Conservation (phyloP, 2,113 vertebrate species). For the Apistogramma diplotaenia region DNA sequence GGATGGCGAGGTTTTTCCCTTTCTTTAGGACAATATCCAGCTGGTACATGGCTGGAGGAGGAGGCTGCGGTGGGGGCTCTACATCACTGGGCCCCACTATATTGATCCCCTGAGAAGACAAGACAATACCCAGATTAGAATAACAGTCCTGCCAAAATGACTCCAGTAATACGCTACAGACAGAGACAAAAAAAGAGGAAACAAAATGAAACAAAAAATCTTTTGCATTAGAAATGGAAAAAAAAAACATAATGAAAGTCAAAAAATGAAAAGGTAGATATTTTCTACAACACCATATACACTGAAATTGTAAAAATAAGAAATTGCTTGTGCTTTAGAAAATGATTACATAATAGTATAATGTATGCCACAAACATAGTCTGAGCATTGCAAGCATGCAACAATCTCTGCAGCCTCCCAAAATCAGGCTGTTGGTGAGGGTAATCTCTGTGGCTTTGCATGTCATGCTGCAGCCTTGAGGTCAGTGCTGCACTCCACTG, state of each 20-base stretch:
- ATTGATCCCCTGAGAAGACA: slow-evolving; percentile 79
- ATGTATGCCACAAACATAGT: not conserved
- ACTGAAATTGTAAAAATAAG: not conserved
- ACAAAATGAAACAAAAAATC: not conserved
- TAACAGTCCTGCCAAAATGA: not conserved
- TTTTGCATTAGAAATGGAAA: not conserved
- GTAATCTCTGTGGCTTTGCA: slow-evolving; percentile 15
- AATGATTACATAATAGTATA: not conserved
- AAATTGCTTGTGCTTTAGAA: not conserved
- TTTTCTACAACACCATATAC: not conserved
- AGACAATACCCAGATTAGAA: not conserved
- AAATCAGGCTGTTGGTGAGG: not conserved
- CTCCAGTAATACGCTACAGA: not conserved
- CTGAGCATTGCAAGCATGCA: not conserved
- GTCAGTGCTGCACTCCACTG: slow-evolving; percentile 24
- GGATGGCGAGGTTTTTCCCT: slow-evolving; percentile 90
- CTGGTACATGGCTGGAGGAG: slow-evolving; percentile 88
- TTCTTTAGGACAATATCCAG: slow-evolving; percentile 89
- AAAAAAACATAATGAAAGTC: not conserved
- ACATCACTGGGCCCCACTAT: slow-evolving; percentile 83
- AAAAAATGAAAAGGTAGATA: not conserved
- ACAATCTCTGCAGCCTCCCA: not conserved
- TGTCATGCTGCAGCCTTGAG: slow-evolving; percentile 16
- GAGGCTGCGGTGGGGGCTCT: slow-evolving; percentile 67
- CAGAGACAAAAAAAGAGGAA: not conserved